phyloP scores from a whole-genome alignment of 2,113 vertebrate genomes.

The Halichoeres trimaculatus region DNA sequence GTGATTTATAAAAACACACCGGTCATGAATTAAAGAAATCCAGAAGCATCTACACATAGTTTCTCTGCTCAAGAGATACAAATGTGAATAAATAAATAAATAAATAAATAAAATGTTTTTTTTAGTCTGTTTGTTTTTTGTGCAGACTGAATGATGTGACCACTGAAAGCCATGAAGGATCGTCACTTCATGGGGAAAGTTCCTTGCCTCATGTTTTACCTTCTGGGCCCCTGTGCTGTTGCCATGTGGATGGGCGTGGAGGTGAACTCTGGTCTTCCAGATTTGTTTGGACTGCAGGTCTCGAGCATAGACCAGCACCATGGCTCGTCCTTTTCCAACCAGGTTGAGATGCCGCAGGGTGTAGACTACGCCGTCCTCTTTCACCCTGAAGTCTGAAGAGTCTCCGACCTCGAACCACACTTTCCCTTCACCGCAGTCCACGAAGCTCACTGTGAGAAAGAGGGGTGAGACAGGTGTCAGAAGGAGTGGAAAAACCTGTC shows the following conservation, averaged over 20 bases:
- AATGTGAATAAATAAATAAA: too few relatives aligned
- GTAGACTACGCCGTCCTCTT: constrained; percentile 87
- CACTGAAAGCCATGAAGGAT: too few relatives aligned
- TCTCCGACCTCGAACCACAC: constrained; percentile 87
- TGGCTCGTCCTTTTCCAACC: constrained; percentile 67
- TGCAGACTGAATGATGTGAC: too few relatives aligned
- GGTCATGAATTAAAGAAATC: too few relatives aligned
- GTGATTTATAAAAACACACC: too few relatives aligned
- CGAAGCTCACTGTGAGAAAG: constrained; percentile 86
- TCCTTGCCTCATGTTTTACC: constrained; percentile 25
- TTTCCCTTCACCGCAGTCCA: constrained; percentile 85
- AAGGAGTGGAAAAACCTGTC: not conserved
- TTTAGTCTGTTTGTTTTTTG: too few relatives aligned
- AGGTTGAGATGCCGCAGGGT: constrained; percentile 84
- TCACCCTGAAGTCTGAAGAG: constrained; percentile 87
- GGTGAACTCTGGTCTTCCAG: constrained; percentile 89
- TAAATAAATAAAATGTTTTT: too few relatives aligned
- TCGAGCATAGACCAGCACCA: constrained; percentile 83
- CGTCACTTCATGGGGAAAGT: not conserved
- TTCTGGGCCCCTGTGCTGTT: constrained; percentile 5
- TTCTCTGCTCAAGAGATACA: too few relatives aligned
- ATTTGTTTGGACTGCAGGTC: constrained; percentile 86
- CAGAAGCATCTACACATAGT: too few relatives aligned
- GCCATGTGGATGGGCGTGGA: constrained; percentile 68
- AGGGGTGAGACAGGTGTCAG: constrained; percentile 7